A percentile compares a stretch with the other conserved stretches of the same genome.
These are phyloP conservation scores for Gallinago undulata DNA, from an alignment of 2,113 vertebrate genomes.

Conservation along the genomic window DNA sequence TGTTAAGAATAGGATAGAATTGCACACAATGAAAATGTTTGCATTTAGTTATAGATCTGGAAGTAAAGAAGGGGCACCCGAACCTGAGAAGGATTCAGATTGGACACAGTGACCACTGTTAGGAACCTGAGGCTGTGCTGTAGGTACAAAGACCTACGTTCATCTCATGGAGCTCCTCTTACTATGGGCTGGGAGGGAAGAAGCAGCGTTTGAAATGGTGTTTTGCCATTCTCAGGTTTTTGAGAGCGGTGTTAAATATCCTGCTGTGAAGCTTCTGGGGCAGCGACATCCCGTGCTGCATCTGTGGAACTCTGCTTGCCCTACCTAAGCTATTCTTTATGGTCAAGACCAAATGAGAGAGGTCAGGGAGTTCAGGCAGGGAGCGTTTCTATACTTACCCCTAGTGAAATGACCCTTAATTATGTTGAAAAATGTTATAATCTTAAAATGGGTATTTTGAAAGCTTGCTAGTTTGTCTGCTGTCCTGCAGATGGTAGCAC, in stretches of 20 bases:
- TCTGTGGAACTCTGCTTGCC: not conserved
- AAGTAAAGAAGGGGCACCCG: not conserved
- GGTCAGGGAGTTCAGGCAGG: not conserved
- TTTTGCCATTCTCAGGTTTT: not conserved
- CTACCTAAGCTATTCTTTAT: not conserved
- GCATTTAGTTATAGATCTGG: not conserved
- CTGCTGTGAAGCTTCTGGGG: not conserved
- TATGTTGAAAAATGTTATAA: not conserved
- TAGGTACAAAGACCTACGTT: rapidly evolving
- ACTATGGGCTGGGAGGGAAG: not conserved
- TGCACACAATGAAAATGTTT: not conserved
- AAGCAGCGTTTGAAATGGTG: not conserved
- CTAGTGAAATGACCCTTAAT: not conserved
- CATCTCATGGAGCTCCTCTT: not conserved
- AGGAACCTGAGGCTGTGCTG: not conserved
- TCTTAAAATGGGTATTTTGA: not conserved
- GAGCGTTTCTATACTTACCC: not conserved
- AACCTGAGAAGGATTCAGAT: not conserved
- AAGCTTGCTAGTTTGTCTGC: not conserved
- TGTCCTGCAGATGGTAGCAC: not conserved
- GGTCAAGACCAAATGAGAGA: not conserved
- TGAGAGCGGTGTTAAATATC: not conserved
- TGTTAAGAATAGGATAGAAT: not conserved
- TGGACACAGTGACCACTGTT: not conserved
- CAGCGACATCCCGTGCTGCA: not conserved